phyloP scores from a whole-genome alignment of 2,888 invertebrate genomes.

The Hyalella azteca region DNA sequence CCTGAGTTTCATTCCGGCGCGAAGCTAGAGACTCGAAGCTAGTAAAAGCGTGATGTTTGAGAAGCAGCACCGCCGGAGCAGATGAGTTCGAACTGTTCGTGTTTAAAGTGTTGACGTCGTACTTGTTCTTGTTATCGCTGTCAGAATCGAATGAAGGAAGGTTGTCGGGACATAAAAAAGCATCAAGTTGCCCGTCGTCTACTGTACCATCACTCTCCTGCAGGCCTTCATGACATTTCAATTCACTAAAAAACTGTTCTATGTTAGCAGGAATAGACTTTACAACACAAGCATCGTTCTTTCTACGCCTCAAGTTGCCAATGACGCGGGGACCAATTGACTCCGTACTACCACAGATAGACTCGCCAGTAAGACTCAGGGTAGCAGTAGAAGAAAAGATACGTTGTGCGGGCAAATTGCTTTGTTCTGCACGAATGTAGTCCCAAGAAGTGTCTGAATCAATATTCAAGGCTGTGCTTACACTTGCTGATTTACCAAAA shows the following conservation, averaged over 20 bases:
- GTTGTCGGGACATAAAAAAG: not conserved
- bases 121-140: not conserved
- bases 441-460: constrained; percentile 60
- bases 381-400: not conserved
- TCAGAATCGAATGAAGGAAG: constrained; percentile 1
- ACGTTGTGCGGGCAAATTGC: not conserved
- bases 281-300: not conserved
- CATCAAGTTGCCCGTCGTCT: not conserved
- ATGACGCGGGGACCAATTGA: constrained; percentile 50
- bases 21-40: constrained; percentile 50
- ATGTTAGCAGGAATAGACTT: not conserved
- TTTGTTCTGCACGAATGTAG: constrained; percentile 50
- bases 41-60: constrained; percentile 53
- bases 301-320: constrained; percentile 54
- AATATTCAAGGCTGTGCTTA: constrained; percentile 40
- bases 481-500: constrained; percentile 42
- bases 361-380: not conserved
- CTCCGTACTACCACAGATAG: constrained; percentile 11
- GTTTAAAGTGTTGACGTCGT: not conserved
- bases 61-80: constrained; percentile 47
- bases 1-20: not conserved
- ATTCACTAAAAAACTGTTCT: constrained; percentile 12
- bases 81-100: constrained; percentile 8
- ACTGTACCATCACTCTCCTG: not conserved
- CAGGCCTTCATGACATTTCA: not conserved